Conservation (phyloP, 1,140 invertebrate genomes). For the Whitmania pigra region DNA sequence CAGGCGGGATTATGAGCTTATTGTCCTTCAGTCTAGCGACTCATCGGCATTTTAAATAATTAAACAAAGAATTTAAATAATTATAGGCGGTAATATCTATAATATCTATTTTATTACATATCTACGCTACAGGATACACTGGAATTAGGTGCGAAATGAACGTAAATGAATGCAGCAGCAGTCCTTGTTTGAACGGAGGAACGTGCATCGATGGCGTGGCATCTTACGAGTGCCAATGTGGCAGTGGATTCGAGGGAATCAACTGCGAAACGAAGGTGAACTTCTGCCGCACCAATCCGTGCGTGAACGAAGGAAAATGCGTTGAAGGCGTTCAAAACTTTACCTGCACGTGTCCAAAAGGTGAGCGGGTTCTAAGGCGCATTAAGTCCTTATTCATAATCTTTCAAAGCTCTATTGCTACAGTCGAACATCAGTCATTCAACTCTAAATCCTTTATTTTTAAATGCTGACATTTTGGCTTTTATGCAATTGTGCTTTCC, state of each 20-base stretch:
- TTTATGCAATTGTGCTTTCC: too few species aligned
- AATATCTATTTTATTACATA: neutral
- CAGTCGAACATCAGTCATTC: too few species aligned
- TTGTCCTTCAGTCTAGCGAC: too few species aligned
- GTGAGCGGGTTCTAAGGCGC: too few species aligned
- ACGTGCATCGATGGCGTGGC: constrained; percentile 23
- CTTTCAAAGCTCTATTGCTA: too few species aligned
- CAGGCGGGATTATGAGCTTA: too few species aligned
- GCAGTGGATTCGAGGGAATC: constrained; percentile 33
- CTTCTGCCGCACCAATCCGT: constrained; percentile 26
- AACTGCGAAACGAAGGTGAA: constrained; percentile 29
- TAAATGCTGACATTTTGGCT: too few species aligned
- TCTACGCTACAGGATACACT: constrained; percentile 39
- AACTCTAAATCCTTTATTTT: too few species aligned
- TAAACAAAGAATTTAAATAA: neutral
- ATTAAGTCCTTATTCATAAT: too few species aligned
- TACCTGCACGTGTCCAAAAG: too few species aligned
- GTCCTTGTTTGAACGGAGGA: constrained; percentile 39
- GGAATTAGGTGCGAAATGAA: constrained; percentile 28
- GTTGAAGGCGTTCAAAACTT: neutral
- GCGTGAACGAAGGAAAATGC: constrained; percentile 24
- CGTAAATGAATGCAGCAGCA: constrained; percentile 64
- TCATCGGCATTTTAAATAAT: too few species aligned
- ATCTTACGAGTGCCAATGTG: constrained; percentile 35
- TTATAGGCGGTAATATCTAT: neutral